Percentiles rank a stretch among this genome's conserved stretches.
phyloP scores from a whole-genome alignment of 2,888 invertebrate species.

The Lamellibrachia satsuma region DNA sequence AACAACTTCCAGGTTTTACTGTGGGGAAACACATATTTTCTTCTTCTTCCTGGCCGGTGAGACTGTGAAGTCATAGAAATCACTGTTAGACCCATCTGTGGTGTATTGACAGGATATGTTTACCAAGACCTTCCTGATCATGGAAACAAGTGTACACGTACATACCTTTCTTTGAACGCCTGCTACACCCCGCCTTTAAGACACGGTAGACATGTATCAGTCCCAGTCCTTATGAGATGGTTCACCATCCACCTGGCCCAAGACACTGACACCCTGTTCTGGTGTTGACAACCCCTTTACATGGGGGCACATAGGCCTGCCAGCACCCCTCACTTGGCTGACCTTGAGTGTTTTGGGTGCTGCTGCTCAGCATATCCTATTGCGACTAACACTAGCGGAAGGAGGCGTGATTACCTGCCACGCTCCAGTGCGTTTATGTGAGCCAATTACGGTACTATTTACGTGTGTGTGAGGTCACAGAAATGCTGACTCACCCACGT shows the following conservation, averaged over 20 bases:
- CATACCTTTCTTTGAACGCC: not conserved
- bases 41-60: no score
- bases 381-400: not conserved
- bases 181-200: not conserved
- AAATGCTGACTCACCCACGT: not conserved
- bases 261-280: not conserved
- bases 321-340: not conserved
- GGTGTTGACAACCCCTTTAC: not conserved
- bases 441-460: not conserved
- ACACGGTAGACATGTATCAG: not conserved
- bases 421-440: not conserved
- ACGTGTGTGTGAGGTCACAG: not conserved
- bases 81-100: not conserved
- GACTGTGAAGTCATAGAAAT: not conserved
- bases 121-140: not conserved
- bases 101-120: not conserved
- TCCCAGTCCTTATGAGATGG: not conserved
- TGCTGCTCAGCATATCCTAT: not conserved
- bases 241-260: not conserved
- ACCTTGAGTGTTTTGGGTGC: not conserved
- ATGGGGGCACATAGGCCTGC: not conserved
- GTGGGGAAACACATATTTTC: not conserved
- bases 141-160: not conserved
- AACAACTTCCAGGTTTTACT: not conserved
- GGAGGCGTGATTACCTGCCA: not conserved